Percentiles rank a stretch among this genome's conserved stretches.
Conservation (phyloP, 2,797 vertebrate genomes). For the Thripadectes ignobilis region DNA sequence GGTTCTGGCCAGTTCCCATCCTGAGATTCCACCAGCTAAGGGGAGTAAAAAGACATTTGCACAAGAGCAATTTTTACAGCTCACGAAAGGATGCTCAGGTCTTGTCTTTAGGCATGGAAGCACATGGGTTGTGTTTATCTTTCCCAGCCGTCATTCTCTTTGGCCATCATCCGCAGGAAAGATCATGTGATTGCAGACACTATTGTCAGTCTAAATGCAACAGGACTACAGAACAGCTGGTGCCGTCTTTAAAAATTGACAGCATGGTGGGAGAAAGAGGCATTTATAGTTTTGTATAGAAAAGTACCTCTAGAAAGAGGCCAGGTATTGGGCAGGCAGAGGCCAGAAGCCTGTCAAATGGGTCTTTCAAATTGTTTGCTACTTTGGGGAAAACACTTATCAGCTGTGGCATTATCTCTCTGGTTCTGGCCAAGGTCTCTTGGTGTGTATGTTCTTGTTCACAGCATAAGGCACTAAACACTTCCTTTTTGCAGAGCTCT, state of each 20-base stretch:
- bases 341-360: neutral
- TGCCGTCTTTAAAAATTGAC: neutral
- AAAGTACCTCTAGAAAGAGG: neutral
- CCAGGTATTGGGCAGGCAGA: neutral
- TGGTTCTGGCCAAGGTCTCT: neutral
- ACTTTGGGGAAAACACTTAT: neutral
- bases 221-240: neutral
- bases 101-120: neutral
- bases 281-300: neutral
- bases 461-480: neutral
- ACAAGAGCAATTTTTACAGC: neutral
- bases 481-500: neutral
- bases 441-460: neutral
- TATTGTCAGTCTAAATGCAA: too few species aligned
- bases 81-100: neutral
- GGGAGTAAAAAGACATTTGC: neutral
- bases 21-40: neutral
- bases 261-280: neutral
- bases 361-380: neutral
- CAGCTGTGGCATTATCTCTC: neutral
- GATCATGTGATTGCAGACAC: neutral
- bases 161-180: neutral
- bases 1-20: neutral
- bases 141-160: neutral
- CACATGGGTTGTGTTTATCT: neutral